These are phyloP conservation scores for Tridacna gigas DNA, from an alignment of 2,888 invertebrate genomes.

Conservation along the genomic window DNA sequence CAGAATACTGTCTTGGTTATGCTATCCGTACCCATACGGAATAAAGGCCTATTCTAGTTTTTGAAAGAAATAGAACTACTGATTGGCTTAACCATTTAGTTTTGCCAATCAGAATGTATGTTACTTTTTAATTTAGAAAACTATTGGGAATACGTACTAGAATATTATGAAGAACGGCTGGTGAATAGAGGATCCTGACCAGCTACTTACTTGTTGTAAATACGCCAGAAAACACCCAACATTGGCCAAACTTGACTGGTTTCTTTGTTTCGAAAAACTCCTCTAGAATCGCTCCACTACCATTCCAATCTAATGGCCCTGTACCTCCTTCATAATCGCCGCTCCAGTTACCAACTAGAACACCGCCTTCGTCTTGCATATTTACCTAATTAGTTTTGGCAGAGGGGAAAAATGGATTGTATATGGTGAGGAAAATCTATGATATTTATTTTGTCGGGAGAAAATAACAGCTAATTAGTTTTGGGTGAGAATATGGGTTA, in stretches of 20 bases:
- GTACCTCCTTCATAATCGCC: slow-evolving; percentile 70
- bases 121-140: too few relatives aligned
- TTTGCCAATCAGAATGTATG: too few relatives aligned
- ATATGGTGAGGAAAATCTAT: neutral
- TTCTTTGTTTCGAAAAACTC: slow-evolving; percentile 71
- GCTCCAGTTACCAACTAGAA: slow-evolving; percentile 79
- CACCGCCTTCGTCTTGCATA: slow-evolving; percentile 68
- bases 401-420: neutral
- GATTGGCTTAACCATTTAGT: too few relatives aligned
- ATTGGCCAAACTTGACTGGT: slow-evolving; percentile 77
- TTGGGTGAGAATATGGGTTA: neutral
- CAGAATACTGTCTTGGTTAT: too few relatives aligned
- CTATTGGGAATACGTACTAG: too few relatives aligned
- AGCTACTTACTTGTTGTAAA: slow-evolving; percentile 85
- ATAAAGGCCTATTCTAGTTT: too few relatives aligned
- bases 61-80: too few relatives aligned
- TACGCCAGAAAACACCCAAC: slow-evolving; percentile 78
- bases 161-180: too few relatives aligned
- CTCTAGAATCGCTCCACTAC: slow-evolving; percentile 77
- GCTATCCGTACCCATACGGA: too few relatives aligned
- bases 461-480: neutral
- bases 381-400: slow-evolving; percentile 30
- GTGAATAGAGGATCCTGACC: too few relatives aligned
- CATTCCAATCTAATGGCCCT: slow-evolving; percentile 56
- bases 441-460: neutral